Evolutionary conservation across 2,797 vertebrate genomes (phyloP), one percentile per base, ranked within the genome.

Genomic region (Protosalanx chinensis): DNA sequence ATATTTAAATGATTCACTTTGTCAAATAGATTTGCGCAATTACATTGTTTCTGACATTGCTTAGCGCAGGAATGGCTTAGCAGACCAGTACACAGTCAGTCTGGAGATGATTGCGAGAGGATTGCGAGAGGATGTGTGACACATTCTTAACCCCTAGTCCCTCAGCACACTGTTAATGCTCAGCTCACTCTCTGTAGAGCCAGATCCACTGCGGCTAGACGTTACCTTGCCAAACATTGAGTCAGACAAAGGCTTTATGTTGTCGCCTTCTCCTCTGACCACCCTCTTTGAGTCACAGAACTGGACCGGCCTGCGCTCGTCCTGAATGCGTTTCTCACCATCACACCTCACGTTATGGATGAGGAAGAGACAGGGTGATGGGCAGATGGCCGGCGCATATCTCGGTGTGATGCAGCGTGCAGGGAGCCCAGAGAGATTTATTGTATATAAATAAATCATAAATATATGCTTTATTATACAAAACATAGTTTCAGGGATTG

Each of bases 231-330:
- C 88, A 89, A 86, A 80, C 73, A 70, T 77, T 85, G 88, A 87
- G 78, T 89, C 86, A 86, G 86, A 85, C 84, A 72, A 86, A 67
- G 74, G 79, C 71, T 75, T 82, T 84, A 78, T 64, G 80, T 68
- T 29, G 61, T 68, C 79, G 66, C 61, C 72, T 68, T 66, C 30
- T 3, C 35, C 51, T 84, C 66, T 71, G 68, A 49, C 78, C 82
- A 73, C 85, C 84, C 80, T 68, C 72, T 80, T 78, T 86, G 81
- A 88, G 78, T 89, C 83, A 86, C 57, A 77, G 78, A 83, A 85
- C 84, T 74, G 81, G 77, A 87, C 88, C 67, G 68, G 86, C 80
- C 77, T 70, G 80, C 77, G 76, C 73, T 84, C 78, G 86, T 84
- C 82, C 79, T 58, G 18, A 59, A 73, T 13, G 75, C 57, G 70